A percentile compares a stretch with the other conserved stretches of the same genome.
phyloP scores from a whole-genome alignment of 2,113 vertebrate genomes.

The Ceuthmochares aereus region DNA sequence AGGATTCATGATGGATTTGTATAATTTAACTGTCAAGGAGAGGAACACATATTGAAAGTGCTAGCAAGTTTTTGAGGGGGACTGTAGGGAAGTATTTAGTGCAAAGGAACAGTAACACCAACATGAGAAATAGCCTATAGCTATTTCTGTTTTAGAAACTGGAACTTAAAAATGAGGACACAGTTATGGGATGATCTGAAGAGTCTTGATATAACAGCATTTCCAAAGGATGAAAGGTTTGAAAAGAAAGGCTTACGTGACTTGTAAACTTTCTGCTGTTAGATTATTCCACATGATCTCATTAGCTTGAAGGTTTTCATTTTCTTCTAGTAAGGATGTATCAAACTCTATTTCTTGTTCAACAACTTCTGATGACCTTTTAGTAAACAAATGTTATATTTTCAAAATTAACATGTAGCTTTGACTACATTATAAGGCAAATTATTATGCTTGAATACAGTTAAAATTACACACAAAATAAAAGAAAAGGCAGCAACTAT shows the following conservation, averaged over 20 bases:
- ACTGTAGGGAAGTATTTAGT: neutral
- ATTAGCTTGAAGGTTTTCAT: constrained; percentile 92
- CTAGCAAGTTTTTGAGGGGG: neutral
- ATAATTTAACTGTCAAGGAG: neutral
- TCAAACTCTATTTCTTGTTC: constrained; percentile 92
- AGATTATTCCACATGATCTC: constrained; percentile 98
- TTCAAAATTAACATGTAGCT: neutral
- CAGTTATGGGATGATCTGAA: neutral
- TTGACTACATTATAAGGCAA: neutral
- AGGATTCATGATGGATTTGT: neutral
- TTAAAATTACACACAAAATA: neutral
- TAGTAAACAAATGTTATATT: neutral
- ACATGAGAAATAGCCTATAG: neutral
- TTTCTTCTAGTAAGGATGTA: constrained; percentile 88
- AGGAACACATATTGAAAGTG: neutral
- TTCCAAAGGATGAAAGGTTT: neutral
- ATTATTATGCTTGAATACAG: neutral
- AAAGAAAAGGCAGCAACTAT: neutral
- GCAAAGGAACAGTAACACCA: neutral
- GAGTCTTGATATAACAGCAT: neutral
- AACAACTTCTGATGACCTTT: constrained; percentile 85
- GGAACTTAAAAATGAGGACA: neutral
- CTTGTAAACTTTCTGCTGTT: constrained; percentile 92
- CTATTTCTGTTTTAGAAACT: neutral
- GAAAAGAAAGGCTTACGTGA: constrained; percentile 83